Percentiles rank a stretch among this genome's conserved stretches.
phyloP scores from a whole-genome alignment of 2,888 invertebrate species.

The Eristalis intricaria region DNA sequence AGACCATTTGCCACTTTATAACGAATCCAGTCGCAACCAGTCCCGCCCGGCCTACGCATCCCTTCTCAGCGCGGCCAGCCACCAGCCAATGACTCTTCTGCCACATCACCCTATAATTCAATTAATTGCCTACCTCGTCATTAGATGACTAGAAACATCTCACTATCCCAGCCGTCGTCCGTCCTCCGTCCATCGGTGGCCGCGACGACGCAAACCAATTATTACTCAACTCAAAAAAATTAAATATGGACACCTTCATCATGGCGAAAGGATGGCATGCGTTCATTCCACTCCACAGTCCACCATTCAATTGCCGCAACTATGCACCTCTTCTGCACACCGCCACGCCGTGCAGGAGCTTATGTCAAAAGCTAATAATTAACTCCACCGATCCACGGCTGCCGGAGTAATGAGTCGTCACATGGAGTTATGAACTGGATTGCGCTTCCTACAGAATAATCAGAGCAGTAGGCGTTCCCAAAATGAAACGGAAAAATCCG shows the following conservation, averaged over 20 bases:
- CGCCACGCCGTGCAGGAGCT: not conserved
- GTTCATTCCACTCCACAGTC: constrained; percentile 46
- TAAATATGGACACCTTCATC: constrained; percentile 72
- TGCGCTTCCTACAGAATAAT: constrained; percentile 56
- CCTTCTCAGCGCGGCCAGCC: not conserved
- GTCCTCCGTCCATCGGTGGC: not conserved
- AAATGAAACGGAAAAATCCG: constrained; percentile 35
- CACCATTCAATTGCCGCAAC: constrained; percentile 29
- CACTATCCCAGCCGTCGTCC: constrained; percentile 28
- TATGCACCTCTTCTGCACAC: not conserved
- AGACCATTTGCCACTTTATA: not conserved
- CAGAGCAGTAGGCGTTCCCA: constrained; percentile 65
- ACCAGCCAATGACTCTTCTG: constrained; percentile 18
- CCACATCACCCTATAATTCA: constrained; percentile 59
- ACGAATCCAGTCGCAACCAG: not conserved
- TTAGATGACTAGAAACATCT: constrained; percentile 62
- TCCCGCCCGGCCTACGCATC: not conserved
- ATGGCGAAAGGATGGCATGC: constrained; percentile 23
- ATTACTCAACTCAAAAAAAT: constrained; percentile 64
- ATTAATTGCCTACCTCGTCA: constrained; percentile 64
- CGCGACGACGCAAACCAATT: constrained; percentile 49
- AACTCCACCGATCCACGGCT: constrained; percentile 56
- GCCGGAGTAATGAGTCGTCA: constrained; percentile 69
- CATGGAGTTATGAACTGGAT: constrained; percentile 68
- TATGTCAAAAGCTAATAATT: constrained; percentile 69